These are phyloP conservation scores for Amiota communis DNA, from an alignment of 2,888 invertebrate genomes.

Conservation along the genomic window DNA sequence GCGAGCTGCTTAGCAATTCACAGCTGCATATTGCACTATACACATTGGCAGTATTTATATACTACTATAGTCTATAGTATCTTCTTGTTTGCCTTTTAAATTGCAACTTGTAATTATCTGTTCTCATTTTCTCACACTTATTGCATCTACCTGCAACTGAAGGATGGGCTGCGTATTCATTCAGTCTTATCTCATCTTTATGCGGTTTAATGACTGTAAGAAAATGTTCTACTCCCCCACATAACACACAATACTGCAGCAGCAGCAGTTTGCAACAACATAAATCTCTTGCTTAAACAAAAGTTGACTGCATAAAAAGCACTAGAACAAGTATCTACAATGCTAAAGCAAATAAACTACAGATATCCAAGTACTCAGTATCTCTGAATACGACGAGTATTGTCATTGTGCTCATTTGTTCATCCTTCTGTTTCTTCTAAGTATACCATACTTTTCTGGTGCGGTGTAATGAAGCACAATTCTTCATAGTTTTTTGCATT, in stretches of 20 bases:
- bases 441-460: no score
- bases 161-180: not conserved
- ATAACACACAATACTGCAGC: no score
- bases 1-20: conserved; percentile 27
- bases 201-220: conserved; percentile 40
- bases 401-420: not conserved
- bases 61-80: no score
- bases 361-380: not conserved
- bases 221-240: conserved; percentile 24
- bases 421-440: conserved; percentile 37
- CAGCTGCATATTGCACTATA: conserved; percentile 6
- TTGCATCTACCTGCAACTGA: not conserved
- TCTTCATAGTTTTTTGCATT: not conserved
- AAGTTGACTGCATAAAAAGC: conserved; percentile 23
- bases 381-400: no score
- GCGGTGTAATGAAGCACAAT: not conserved
- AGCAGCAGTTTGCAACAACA: no score
- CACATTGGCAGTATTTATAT: no score
- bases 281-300: not conserved
- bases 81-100: no score
- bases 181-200: conserved; percentile 26
- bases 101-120: no score
- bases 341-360: not conserved
- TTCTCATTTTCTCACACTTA: not conserved
- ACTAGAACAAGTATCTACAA: not conserved